Base-by-base conservation (phyloP, 2,113 vertebrate genomes). In the Tringa solitaria region DNA sequence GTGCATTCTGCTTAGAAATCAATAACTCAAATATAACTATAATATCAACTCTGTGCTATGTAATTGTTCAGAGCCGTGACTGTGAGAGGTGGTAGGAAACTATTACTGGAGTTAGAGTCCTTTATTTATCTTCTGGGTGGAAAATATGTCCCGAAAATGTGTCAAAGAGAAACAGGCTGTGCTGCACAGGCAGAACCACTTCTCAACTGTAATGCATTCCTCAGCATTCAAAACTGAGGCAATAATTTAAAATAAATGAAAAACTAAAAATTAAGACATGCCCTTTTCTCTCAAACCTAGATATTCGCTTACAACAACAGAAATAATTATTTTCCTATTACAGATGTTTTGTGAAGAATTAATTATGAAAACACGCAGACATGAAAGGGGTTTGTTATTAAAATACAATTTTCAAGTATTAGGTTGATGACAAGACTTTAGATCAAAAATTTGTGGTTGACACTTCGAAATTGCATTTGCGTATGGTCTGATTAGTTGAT, bases 91-190 rank as follows among this genome's bases (percentile, higher is more conserved):
- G 51, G 41, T 81, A 95, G 24, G 76, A 84, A 84, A 68, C 43
- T 16, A 60, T 61, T 82, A 48, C 75, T 76, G 64, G 48, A 87
- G 26, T 54, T 87, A 9, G 5, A 67, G 37, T 68, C 60, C 26
- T 90, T 92, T 96, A 60, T 95, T 96, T 96, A 45, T 87, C 69
- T 92, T 91, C 61, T 93, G 90, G 51, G 68, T 82, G 73, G 88
- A 86, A 93, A 92, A 61, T 35, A 33, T 64, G 22, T 46, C 59
- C 74, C 63, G 51, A 88, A 48, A 48, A 48, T 48, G 46, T 33
- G 41, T 73, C 59, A 80, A 61, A 70, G 32, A 88, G 87, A 61
- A 93, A 63, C 7, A 50, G 67, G 28, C 45, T 61, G 0, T 56
- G 33, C 60, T 92, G 69, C 51, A 90, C 43, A 79, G 67, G 67